Conservation (phyloP, 2,888 invertebrate species). For the Nephrotoma appendiculata region DNA sequence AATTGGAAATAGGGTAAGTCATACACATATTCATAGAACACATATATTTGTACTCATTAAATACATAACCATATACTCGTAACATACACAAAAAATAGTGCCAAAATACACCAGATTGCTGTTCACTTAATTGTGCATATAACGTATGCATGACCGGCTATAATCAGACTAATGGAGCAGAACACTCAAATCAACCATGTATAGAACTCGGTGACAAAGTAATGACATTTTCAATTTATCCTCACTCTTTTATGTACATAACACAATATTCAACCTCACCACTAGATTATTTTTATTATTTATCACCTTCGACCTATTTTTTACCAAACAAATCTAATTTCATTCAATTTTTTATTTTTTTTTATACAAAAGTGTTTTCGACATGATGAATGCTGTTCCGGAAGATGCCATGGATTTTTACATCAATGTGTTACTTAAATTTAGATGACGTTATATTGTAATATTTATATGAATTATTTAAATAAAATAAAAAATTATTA, state of each 20-base stretch:
- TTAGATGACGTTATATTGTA: neutral
- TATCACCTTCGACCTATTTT: neutral
- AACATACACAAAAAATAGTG: neutral
- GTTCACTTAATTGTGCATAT: constrained; percentile 2
- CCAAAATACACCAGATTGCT: constrained; percentile 1
- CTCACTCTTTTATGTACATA: neutral
- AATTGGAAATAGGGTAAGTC: constrained; percentile 9
- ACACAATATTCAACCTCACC: neutral
- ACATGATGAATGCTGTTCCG: constrained; percentile 22
- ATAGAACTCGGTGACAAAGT: neutral
- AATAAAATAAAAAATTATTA: neutral
- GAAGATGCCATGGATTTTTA: constrained; percentile 24
- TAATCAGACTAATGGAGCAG: constrained; percentile 3
- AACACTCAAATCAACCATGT: neutral
- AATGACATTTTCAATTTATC: neutral
- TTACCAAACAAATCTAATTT: neutral
- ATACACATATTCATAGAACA: neutral
- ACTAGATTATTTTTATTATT: neutral
- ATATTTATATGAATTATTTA: neutral
- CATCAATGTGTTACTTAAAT: constrained; percentile 26
- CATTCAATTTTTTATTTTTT: neutral
- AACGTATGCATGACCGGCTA: neutral
- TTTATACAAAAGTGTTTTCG: constrained; percentile 20
- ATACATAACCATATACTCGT: neutral
- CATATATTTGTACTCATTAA: neutral